Evolutionary conservation across 2,113 vertebrate species (phyloP).

Genomic region (Scolopax mira): DNA sequence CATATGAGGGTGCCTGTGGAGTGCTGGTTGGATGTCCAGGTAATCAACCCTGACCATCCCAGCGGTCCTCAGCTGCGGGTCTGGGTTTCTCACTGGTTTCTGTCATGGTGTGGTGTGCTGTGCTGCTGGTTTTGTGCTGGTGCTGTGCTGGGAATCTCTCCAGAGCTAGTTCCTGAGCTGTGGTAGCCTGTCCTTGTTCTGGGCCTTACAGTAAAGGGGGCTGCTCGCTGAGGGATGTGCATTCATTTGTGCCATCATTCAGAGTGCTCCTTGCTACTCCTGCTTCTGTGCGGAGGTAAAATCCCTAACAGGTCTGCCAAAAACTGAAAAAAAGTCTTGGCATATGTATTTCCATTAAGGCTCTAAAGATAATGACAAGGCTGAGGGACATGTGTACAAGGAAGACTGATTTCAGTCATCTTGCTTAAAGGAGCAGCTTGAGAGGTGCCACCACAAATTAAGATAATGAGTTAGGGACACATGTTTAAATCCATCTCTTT

Average conservation of each 20-base stretch:
- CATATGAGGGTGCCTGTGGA: accelerated
- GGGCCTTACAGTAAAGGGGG: background rate
- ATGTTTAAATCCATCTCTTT: background rate
- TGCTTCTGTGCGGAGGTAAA: background rate
- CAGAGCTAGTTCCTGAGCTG: background rate
- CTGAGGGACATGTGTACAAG: background rate
- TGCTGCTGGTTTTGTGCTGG: background rate
- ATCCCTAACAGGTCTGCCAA: background rate
- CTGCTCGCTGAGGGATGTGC: background rate
- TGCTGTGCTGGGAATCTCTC: background rate
- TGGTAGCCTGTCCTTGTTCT: background rate
- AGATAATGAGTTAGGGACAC: background rate
- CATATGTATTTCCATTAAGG: background rate
- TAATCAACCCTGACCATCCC: background rate
- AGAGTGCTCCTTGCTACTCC: background rate
- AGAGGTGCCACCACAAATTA: background rate
- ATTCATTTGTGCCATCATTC: accelerated
- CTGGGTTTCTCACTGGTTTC: background rate
- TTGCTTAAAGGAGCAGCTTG: background rate
- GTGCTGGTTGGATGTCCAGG: background rate
- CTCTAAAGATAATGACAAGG: background rate
- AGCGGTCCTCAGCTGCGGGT: background rate
- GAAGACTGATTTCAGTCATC: background rate
- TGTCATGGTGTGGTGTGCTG: background rate
- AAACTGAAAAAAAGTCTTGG: background rate